Evolutionary conservation across 92 coral and sea anemone genomes (phyloP), one percentile per base, ranked within the genome.

Genomic region (Diadumene lineata): DNA sequence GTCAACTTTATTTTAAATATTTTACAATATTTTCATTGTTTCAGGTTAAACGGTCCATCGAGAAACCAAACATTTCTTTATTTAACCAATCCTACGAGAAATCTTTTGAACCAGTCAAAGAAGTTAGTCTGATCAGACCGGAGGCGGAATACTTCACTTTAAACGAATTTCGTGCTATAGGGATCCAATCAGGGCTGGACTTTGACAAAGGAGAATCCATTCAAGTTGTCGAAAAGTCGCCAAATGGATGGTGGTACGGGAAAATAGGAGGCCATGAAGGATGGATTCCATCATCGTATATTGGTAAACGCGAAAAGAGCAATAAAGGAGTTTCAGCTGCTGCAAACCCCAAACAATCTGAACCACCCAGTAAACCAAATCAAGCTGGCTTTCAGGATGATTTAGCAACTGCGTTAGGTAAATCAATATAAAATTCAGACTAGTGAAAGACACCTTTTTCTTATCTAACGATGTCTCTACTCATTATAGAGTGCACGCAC

Each of bases 241-340:
- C 99, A 0, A 96, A 96, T 69, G 99, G 99, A 17, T 96, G 99
- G 99, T 96, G 99, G 99, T 84, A 78, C 17, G 97, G 99, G 22
- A 92, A 82, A 75, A 96, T 96, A 26, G 97, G 88, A 11, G 87
- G 84, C 56, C 64, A 89, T 15, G 99, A 96, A 50, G 99, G 99
- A n/a, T 96, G 99, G 99, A 88, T 96, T 32, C 99, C 99, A 0
- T 96, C 99, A 0, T 88, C 99, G 6, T 83, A 92, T 69, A 82
- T 96, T 29, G 86, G 91, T 1, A 87, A 93, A 44, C 88, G 96
- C 60, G 92, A 84, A 18, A 84, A 79, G 38, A 83, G 76, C 70
- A 33, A 67, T 8, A 76, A 76, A 30, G 66, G 21, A 24, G 24
- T 19, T 26, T 19, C 60, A 25, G 2, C 32, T 29, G 13, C 48